Conservation (phyloP, 2,113 vertebrate species). For the Genyomyrus donnyi region DNA sequence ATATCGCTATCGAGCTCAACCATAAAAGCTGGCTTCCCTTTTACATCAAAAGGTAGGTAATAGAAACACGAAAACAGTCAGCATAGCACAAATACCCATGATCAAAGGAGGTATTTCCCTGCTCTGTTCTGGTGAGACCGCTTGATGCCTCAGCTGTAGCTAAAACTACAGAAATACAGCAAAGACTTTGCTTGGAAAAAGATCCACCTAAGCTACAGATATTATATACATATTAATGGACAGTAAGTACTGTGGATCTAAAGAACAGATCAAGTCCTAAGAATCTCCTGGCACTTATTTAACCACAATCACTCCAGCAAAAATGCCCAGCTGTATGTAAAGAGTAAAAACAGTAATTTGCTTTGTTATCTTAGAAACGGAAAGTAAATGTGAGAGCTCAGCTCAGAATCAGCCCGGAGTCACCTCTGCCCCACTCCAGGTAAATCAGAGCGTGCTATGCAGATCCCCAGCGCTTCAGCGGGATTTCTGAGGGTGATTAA, state of each 20-base stretch:
- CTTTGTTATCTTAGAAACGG: background rate
- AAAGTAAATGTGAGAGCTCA: background rate
- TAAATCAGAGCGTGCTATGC: conserved; percentile 12
- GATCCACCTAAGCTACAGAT: background rate
- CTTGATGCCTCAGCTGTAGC: background rate
- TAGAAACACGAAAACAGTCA: background rate
- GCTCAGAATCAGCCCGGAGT: background rate
- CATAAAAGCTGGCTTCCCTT: background rate
- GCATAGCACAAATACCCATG: background rate
- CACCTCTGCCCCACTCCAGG: background rate
- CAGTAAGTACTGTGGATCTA: background rate
- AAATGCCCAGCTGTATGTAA: background rate
- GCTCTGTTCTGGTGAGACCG: background rate
- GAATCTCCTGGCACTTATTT: background rate
- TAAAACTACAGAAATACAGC: background rate
- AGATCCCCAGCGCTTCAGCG: conserved; percentile 26
- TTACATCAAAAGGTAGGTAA: background rate
- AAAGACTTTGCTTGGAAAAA: background rate
- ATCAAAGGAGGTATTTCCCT: background rate
- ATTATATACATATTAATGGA: background rate
- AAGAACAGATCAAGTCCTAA: background rate
- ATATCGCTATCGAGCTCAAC: background rate
- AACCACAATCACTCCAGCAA: background rate
- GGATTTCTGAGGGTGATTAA: conserved; percentile 34
- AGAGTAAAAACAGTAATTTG: background rate